A percentile compares a stretch with the other conserved stretches of the same genome.
Conservation (phyloP, 1,140 invertebrate species). For the Magallana gigas region DNA sequence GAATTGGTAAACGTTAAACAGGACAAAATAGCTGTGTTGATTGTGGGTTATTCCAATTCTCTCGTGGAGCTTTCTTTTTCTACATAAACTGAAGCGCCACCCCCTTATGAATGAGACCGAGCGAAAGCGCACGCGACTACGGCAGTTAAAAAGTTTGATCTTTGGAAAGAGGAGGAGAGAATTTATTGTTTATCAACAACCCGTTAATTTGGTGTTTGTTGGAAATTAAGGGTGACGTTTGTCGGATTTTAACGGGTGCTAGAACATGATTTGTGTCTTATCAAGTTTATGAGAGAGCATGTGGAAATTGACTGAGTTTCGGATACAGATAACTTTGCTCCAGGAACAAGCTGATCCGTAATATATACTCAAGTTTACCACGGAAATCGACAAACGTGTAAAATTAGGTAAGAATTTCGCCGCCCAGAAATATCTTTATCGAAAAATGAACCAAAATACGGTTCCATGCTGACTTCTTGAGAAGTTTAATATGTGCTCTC, state of each 20-base stretch:
- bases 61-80: slow-evolving; percentile 4
- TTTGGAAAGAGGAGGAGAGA: neutral
- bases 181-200: slow-evolving; percentile 32
- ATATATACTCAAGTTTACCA: slow-evolving; percentile 10
- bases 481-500: neutral
- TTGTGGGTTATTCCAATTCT: slow-evolving; percentile 20
- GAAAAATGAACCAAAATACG: neutral
- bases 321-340: neutral
- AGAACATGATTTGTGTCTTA: slow-evolving; percentile 15
- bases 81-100: neutral
- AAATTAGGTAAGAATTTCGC: slow-evolving; percentile 13
- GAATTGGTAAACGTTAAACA: slow-evolving; percentile 17
- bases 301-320: slow-evolving; percentile 21
- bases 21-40: slow-evolving; percentile 17
- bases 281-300: slow-evolving; percentile 26
- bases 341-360: neutral
- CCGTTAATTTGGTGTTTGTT: slow-evolving; percentile 23
- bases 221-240: slow-evolving; percentile 18
- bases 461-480: slow-evolving; percentile 5
- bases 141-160: slow-evolving; percentile 20
- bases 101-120: slow-evolving; percentile 19
- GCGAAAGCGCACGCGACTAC: neutral
- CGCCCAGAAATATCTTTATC: slow-evolving; percentile 27
- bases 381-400: slow-evolving; percentile 24
- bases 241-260: slow-evolving; percentile 34